A percentile compares a stretch with the other conserved stretches of the same genome.
phyloP scores from a whole-genome alignment of 1,140 invertebrate genomes.

The Apis florea region DNA sequence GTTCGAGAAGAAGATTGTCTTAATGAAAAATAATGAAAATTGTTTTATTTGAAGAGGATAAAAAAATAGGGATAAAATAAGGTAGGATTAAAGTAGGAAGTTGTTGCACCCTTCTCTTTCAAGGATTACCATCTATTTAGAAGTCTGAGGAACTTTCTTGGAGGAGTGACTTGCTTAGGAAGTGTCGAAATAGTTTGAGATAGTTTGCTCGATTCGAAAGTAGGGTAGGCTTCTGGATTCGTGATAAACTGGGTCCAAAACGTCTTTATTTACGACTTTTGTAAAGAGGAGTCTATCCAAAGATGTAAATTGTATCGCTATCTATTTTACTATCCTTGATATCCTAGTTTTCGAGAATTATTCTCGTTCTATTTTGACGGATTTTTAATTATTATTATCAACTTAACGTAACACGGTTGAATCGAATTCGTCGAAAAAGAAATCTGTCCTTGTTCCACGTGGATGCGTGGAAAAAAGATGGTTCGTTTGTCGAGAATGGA shows the following conservation, averaged over 20 bases:
- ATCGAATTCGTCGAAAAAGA: constrained; percentile 41
- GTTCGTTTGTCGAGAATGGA: constrained; percentile 21
- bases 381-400: too few species aligned
- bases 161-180: neutral
- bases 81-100: neutral
- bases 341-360: too few species aligned
- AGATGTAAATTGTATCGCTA: too few species aligned
- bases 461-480: constrained; percentile 38
- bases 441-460: constrained; percentile 14
- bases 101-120: neutral
- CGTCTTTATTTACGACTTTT: neutral
- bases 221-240: neutral
- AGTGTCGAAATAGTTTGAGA: constrained; percentile 14
- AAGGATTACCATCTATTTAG: constrained; percentile 18
- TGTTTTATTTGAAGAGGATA: neutral
- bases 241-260: neutral
- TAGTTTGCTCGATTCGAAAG: neutral
- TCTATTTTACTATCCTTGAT: too few species aligned
- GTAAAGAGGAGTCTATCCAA: too few species aligned
- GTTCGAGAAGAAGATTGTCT: too few species aligned
- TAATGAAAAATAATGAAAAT: neutral
- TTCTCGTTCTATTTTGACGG: too few species aligned
- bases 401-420: neutral
- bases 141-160: neutral
- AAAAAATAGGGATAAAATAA: neutral